Evolutionary conservation across 2,797 vertebrate species (phyloP), one percentile per base, ranked within the genome.

Genomic region (Columba guinea): DNA sequence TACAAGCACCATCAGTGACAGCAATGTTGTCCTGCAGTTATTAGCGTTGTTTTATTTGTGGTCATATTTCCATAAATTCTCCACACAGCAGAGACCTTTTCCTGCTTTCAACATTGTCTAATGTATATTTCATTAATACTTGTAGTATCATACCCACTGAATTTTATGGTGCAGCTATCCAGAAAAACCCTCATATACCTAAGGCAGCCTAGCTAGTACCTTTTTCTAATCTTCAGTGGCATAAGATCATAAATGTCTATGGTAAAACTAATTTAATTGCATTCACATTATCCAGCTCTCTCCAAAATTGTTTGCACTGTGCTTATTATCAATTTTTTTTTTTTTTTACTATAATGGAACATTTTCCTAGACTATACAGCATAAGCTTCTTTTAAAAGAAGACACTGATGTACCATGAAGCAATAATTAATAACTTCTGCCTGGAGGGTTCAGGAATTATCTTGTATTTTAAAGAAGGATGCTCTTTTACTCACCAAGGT

Each of bases 361-460:
- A 64, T 71, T 69, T 85, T 95, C 77, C 16, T 51, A 64, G 51
- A 39, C 30, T 74, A 41, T 60, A 23, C 53, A 87, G 48, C 32
- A 39, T 79, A 94, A 85, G 70, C 78, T 93, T 84, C 49, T 91
- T 96, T 93, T 90, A 71, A 91, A 90, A 96, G 59, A 87, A 28
- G 51, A 44, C 64, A 75, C 35, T 69, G 63, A 75, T 79, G 63
- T 60, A 86, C 87, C 74, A 81, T 60, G 64, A 89, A 96, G 80
- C 51, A 93, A 69, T 95, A 96, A 97, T 93, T 95, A 95, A 94
- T 91, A 95, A 93, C 60, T 53, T 90, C 56, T 93, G 60, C 67
- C 83, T 96, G 83, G n/a, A 92, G 24, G 70, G 80, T 89, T 87
- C 30, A 88, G 48, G 27, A 46, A 80, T 85, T 77, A 51, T 51